Base-by-base conservation (phyloP, 2,888 invertebrate genomes). In the Coelinius sp. region DNA sequence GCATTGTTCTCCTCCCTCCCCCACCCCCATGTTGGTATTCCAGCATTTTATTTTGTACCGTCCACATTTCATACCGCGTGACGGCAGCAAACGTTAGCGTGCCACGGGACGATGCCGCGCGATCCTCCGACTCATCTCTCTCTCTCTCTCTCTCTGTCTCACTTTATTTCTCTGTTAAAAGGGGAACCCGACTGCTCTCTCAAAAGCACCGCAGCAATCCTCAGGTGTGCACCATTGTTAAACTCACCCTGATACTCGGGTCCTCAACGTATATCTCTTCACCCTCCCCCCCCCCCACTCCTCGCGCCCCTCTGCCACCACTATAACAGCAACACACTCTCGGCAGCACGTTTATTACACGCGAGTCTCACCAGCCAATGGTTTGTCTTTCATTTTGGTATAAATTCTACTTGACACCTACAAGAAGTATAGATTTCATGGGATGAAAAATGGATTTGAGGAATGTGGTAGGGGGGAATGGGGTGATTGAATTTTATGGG, bases 171-270 rank as follows among this genome's bases (percentile, higher is more conserved):
- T 27, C 35, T 17, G 20, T 17, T 10, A 59, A 35, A 59, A 31
- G 20, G 77, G 79, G 81, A 76, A 79, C 80, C n/a, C 79, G 76
- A 63, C 41, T 44, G 24, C 63, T 56, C 63, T 63, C 80, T 81
- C 82, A 83, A 83, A 83, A 78, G 79, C 79, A 82, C 83, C 83
- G 83, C 80, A 79, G 78, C 79, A 79, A 70, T 75, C 72, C 82
- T 83, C 84, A 84, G 84, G 84, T 84, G 82, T 84, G 81, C 83
- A 79, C 84, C 84, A 86, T 85, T 86, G 84, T 85, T 84, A 83
- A 79, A 67, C 67, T 62, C 59, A 27, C 56, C 35, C 59, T 59
- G 14, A 59, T 62, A 62, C 35, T 63, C 12, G 20, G 10, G 0
- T 44, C 41, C 41, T 44, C 41, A 41, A 20, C 41, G 38, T 62